A percentile compares a stretch with the other conserved stretches of the same genome.
phyloP scores from a whole-genome alignment of 2,888 invertebrate genomes.

The Anagyrus pseudococci region DNA sequence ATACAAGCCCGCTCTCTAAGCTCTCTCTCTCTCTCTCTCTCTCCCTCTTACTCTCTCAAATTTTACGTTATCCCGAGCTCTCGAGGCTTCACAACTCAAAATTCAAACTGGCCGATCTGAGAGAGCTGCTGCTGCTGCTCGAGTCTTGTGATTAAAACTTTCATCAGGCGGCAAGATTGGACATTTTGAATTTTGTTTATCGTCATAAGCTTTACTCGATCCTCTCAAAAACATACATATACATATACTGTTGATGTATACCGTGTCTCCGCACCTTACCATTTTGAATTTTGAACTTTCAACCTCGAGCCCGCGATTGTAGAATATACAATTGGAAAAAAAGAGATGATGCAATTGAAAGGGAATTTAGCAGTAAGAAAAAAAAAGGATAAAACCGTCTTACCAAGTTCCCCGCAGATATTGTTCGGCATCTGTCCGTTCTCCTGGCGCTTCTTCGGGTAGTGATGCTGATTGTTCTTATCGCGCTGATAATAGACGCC shows the following conservation, averaged over 20 bases:
- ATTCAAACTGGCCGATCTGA: slow-evolving; percentile 33
- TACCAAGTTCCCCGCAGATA: slow-evolving; percentile 78
- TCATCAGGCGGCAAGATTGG: neutral
- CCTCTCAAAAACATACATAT: slow-evolving; percentile 1
- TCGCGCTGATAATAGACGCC: slow-evolving; percentile 93
- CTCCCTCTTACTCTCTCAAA: too few relatives aligned
- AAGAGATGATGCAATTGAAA: neutral
- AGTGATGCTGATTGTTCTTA: slow-evolving; percentile 69
- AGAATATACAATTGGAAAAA: neutral
- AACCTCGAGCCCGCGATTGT: neutral
- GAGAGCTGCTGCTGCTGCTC: neutral
- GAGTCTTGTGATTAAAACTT: too few relatives aligned
- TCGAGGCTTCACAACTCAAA: slow-evolving; percentile 4
- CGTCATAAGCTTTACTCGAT: neutral
- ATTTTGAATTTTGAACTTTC: slow-evolving; percentile 22
- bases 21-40: too few relatives aligned
- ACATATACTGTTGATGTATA: slow-evolving; percentile 6
- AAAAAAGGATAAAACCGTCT: neutral
- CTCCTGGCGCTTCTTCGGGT: slow-evolving; percentile 74
- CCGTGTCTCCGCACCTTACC: neutral
- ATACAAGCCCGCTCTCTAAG: neutral
- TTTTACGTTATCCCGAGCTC: too few relatives aligned
- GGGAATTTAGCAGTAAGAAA: too few relatives aligned
- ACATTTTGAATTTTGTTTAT: slow-evolving; percentile 34
- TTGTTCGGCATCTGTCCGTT: slow-evolving; percentile 90